These are phyloP conservation scores for Pitangus sulphuratus DNA, from an alignment of 2,797 vertebrate genomes.

Conservation along the genomic window DNA sequence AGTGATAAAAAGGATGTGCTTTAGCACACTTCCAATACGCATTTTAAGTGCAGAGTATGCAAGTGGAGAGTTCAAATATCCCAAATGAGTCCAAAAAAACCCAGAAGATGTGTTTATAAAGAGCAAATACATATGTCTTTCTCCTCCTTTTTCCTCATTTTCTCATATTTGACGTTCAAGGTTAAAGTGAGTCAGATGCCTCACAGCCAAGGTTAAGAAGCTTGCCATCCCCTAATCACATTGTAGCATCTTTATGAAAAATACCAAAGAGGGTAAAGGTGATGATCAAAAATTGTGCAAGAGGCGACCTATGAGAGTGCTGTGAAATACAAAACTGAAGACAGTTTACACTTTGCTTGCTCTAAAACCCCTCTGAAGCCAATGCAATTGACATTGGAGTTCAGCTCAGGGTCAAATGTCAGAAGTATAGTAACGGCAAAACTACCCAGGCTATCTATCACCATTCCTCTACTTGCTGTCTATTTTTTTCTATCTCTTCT, in stretches of 20 bases:
- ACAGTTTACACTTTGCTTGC: background rate
- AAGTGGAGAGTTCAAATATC: background rate
- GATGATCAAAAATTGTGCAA: background rate
- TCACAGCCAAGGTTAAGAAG: background rate
- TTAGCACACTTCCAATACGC: background rate
- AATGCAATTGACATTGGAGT: background rate
- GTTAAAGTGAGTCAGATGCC: background rate
- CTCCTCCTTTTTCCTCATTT: background rate
- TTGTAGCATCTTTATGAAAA: background rate
- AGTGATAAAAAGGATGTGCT: background rate
- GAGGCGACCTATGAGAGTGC: background rate
- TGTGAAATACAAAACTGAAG: background rate
- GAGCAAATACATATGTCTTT: background rate
- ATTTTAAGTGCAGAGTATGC: background rate
- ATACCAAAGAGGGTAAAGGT: background rate
- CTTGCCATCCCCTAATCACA: background rate
- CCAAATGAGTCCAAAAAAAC: background rate
- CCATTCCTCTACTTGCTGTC: background rate
- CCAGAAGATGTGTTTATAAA: background rate
- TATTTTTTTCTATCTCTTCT: background rate
- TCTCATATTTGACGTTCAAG: background rate
- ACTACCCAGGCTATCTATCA: background rate
- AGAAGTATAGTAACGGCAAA: background rate
- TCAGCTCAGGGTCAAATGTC: background rate
- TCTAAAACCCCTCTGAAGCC: background rate